phyloP scores from a whole-genome alignment of 1,140 invertebrate genomes.

The Trachymyrmex septentrionalis region DNA sequence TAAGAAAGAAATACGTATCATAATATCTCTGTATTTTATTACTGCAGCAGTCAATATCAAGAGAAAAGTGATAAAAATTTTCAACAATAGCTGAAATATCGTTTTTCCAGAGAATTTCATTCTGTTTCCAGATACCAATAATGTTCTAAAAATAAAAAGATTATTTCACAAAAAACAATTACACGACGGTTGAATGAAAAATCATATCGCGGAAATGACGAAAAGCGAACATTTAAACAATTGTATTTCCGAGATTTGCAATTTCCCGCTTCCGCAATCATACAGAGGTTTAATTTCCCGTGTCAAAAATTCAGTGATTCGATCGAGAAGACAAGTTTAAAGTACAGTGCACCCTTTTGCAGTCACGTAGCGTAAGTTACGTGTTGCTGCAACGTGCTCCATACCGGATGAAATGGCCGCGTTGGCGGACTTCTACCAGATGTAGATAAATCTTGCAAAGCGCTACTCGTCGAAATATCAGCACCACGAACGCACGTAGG shows the following conservation, averaged over 20 bases:
- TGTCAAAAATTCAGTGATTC: slow-evolving; percentile 48
- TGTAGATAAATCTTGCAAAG: slow-evolving; percentile 60
- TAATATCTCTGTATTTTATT: neutral
- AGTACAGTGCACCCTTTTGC: slow-evolving; percentile 19
- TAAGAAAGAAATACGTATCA: neutral
- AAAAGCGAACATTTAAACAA: neutral
- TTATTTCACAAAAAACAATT: slow-evolving; percentile 18
- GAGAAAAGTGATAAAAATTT: slow-evolving; percentile 2
- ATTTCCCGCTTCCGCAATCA: neutral
- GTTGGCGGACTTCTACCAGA: slow-evolving; percentile 31
- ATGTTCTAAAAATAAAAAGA: slow-evolving; percentile 15
- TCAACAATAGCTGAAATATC: slow-evolving; percentile 20
- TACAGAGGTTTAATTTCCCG: slow-evolving; percentile 14
- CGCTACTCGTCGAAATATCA: slow-evolving; percentile 51
- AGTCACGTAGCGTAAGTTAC: slow-evolving; percentile 50
- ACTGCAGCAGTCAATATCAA: neutral
- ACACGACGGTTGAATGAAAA: neutral
- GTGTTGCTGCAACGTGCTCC: slow-evolving; percentile 19
- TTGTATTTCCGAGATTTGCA: neutral
- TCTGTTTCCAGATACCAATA: neutral
- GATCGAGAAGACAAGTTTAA: slow-evolving; percentile 16
- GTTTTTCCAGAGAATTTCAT: neutral
- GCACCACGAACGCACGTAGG: slow-evolving; percentile 10
- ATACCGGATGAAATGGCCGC: slow-evolving; percentile 24
- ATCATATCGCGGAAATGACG: neutral